Percentiles rank a stretch among this genome's conserved stretches.
These are phyloP conservation scores for Orthosia incerta DNA, from an alignment of 2,888 invertebrate species.

Conservation along the genomic window DNA sequence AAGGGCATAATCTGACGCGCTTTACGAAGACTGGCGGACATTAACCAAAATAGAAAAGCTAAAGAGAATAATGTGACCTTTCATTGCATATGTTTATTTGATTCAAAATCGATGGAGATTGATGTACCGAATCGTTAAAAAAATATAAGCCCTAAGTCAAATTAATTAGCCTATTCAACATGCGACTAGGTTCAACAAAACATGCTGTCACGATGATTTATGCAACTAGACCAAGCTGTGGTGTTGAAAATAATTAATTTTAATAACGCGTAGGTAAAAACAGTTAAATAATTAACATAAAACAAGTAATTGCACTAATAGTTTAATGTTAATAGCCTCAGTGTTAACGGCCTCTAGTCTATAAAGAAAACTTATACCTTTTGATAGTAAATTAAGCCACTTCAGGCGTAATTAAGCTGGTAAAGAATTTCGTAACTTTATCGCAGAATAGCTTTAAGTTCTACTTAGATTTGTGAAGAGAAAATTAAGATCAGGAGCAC, in stretches of 20 bases:
- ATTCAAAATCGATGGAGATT: too few species aligned
- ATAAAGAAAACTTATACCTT: conserved; percentile 12
- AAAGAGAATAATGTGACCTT: too few species aligned
- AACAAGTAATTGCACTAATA: neutral
- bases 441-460: conserved; percentile 3
- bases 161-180: neutral
- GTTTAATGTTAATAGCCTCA: conserved; percentile 23
- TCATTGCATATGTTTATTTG: too few species aligned
- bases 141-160: too few species aligned
- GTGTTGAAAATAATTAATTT: conserved; percentile 6
- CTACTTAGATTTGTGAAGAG: neutral
- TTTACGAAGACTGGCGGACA: too few species aligned
- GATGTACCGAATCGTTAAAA: too few species aligned
- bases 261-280: neutral
- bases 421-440: neutral
- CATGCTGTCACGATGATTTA: neutral
- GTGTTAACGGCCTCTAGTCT: conserved; percentile 13
- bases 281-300: conserved; percentile 8
- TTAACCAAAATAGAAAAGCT: too few species aligned
- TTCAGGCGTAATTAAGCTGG: conserved; percentile 15
- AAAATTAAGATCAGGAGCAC: neutral
- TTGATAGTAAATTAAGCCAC: neutral
- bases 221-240: neutral
- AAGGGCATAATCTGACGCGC: too few species aligned
- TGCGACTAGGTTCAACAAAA: conserved; percentile 16